Evolutionary conservation across 2,113 vertebrate species (phyloP), one percentile per base, ranked within the genome.

Genomic region (Actenoides hombroni): DNA sequence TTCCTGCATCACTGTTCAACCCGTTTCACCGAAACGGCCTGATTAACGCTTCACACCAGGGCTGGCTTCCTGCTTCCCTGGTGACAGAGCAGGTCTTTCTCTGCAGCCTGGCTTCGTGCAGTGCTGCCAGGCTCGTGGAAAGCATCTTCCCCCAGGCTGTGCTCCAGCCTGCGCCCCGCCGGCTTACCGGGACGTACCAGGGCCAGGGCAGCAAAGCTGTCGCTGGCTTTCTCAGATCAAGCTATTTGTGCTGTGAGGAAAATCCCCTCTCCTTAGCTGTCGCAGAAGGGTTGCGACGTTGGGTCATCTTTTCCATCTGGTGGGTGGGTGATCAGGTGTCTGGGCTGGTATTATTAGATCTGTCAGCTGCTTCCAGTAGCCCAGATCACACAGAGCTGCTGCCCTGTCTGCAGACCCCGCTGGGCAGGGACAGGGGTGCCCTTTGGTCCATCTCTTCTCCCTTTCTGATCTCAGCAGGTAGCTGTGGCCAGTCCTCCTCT

Each of bases 31-130:
- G 12, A 68, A 48, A 8, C 10, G 3, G 5, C 46, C 44, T 48
- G 15, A 37, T 35, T 56, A 42, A 26, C 33, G 44, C 46, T 65
- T 44, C n/a, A 10, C 33, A 5, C 0, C 16, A 31, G 46, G 53
- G 20, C 46, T 73, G 65, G 16, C 39, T 73, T 51, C 69, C 57
- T 25, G 10, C 53, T 61, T 42, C 71, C 14, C 54, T 7, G 28
- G 65, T 39, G 48, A 18, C 39, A 39, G 49, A 78, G 28, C 16
- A 25, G 14, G 64, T 23, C 69, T 14, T 39, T 49, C 86, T 39
- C 42, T 13, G 2, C 25, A 9, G 29, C 11, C 1, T 19, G 25
- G 18, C 51, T 29, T 25, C 18, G n/a, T 3, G 0, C 5, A 0
- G 19, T 7, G 33, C 61, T 81, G 49, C n/a, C 44, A 18, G 44